Conservation (phyloP, 2,888 invertebrate species). For the Theretra japonica region DNA sequence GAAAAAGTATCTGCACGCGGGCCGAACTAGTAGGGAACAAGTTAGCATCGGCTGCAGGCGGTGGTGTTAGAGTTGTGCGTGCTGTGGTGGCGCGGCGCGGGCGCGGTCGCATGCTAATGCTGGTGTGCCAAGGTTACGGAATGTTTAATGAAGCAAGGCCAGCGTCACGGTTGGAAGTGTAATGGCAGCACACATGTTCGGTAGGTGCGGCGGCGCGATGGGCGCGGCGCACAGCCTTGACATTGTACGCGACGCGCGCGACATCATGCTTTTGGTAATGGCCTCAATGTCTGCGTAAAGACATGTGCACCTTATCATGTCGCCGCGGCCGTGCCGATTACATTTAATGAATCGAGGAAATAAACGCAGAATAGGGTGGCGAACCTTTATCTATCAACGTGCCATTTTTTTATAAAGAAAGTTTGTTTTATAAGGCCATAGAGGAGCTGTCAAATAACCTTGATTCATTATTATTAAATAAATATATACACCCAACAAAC, state of each 20-base stretch:
- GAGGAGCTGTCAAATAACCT: no score
- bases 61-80: background rate
- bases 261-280: constrained; percentile 2
- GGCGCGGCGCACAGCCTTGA: constrained; percentile 4
- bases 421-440: no score
- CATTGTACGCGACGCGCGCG: background rate
- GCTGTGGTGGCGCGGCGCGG: background rate
- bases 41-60: background rate
- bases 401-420: no score
- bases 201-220: background rate
- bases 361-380: no score
- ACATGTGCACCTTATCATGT: background rate
- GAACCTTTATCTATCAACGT: no score
- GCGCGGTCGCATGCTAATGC: constrained; percentile 14
- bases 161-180: constrained; percentile 5
- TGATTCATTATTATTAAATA: no score
- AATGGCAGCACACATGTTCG: constrained; percentile 10
- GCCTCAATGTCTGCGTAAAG: background rate
- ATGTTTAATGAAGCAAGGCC: constrained; percentile 25
- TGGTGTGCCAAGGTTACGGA: constrained; percentile 25
- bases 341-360: no score
- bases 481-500: no score
- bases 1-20: no score
- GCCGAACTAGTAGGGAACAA: no score
- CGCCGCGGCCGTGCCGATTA: no score